A percentile compares a stretch with the other conserved stretches of the same genome.
Conservation (phyloP, 1,140 invertebrate species). For the Drosophila triauraria region DNA sequence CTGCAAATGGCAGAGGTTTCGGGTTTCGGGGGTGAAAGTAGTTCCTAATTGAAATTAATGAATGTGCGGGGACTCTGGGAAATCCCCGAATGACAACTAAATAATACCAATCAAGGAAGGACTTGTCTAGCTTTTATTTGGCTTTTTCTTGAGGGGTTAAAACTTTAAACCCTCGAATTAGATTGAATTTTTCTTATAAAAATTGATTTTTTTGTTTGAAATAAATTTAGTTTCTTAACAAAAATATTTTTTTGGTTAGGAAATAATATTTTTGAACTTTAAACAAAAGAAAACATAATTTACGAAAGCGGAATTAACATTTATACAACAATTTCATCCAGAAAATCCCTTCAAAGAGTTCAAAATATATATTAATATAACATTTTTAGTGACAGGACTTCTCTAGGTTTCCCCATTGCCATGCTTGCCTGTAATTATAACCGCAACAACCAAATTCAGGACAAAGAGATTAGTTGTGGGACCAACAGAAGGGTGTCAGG, state of each 20-base stretch:
- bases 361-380: too few relatives aligned
- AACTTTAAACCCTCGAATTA: too few relatives aligned
- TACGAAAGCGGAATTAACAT: too few relatives aligned
- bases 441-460: not conserved
- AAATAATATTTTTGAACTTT: too few relatives aligned
- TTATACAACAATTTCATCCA: not conserved
- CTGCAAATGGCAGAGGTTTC: not conserved
- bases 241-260: too few relatives aligned
- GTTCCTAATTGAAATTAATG: conserved; percentile 11
- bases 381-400: too few relatives aligned
- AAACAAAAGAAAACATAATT: too few relatives aligned
- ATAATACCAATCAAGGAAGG: conserved; percentile 1
- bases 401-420: too few relatives aligned
- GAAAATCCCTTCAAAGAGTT: not conserved
- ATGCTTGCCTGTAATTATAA: not conserved
- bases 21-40: not conserved
- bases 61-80: not conserved
- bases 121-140: not conserved
- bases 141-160: too few relatives aligned
- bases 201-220: too few relatives aligned
- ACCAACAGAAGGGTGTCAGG: conserved; percentile 9
- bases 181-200: too few relatives aligned
- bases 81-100: not conserved
- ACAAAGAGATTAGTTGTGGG: not conserved
- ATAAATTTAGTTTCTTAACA: too few relatives aligned